A percentile compares a stretch with the other conserved stretches of the same genome.
These are phyloP conservation scores for Standfussiana lucernea DNA, from an alignment of 2,888 invertebrate species.

Conservation along the genomic window DNA sequence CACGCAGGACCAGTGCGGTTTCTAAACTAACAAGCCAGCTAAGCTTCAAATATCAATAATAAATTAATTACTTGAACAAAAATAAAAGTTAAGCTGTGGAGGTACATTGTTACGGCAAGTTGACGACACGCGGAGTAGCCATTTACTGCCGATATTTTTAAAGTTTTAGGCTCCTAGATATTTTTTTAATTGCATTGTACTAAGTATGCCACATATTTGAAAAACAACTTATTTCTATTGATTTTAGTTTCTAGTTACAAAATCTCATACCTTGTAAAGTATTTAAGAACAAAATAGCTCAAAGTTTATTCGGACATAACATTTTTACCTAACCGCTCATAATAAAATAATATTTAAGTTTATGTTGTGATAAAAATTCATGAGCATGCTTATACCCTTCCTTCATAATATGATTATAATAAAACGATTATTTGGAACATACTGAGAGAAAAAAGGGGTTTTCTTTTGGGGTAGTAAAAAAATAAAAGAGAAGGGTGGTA, in stretches of 20 bases:
- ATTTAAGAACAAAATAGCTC: neutral
- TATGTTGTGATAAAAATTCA: conserved; percentile 46
- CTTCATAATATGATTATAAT: conserved; percentile 29
- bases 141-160: too few species aligned
- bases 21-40: neutral
- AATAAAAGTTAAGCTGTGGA: neutral
- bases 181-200: neutral
- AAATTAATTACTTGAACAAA: too few species aligned
- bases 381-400: neutral
- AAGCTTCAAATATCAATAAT: too few species aligned
- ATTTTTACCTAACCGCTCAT: conserved; percentile 13
- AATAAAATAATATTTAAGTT: conserved; percentile 26
- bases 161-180: neutral
- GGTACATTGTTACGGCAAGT: neutral
- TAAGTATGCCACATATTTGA: neutral
- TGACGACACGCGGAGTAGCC: neutral
- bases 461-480: neutral
- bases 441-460: neutral
- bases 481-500: neutral
- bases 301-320: neutral
- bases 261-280: conserved; percentile 22
- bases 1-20: neutral
- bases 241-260: too few species aligned
- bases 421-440: conserved; percentile 12
- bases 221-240: too few species aligned